Base-by-base conservation (phyloP, 1,140 invertebrate genomes). In the Drosophila mojavensis region DNA sequence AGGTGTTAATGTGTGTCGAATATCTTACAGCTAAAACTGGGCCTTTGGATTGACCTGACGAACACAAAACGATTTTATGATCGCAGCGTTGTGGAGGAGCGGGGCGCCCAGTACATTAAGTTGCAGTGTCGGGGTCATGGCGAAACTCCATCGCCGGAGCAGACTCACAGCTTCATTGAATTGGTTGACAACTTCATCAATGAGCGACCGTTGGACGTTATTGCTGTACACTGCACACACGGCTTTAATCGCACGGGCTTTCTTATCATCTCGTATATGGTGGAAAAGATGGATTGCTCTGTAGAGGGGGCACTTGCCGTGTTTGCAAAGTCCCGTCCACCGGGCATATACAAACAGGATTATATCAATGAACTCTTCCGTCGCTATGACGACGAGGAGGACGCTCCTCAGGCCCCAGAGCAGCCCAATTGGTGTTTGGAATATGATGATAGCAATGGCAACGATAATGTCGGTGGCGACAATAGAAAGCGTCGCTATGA, bases 191-290 rank as follows among this genome's bases (percentile, higher is more conserved):
- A 95, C 54, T 98, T 98, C 80, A 95, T 98, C 28, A 92, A 93
- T n/a, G 94, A 97, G 79, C 93, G 96, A 92, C 97, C 97, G 4
- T 91, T 97, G 66, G 94, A 97, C 80, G 93, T 96, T 15, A 96
- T 98, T 74, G 97, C 95, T 51, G 96, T 99, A 33, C 99, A 99
- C 92, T 99, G 99, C 91, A 99, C 99, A 1, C 99, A 99, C 94
- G 99, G 99, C 0, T 99, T 99, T 90, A 99, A 99, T 93, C 94
- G 99, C 80, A 99, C 98, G 26, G 99, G 97, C 1, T 99, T 99
- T 92, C 93, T 99, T 0, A 97, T 99, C 55, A 95, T 96, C 54
- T 96, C 97, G 2, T 99, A 97, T 93, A 94, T 99, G 81, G 96
- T 99, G 5, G 95, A 98, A 93, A 94, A 95, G 65, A 93, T 96